Evolutionary conservation across 2,797 vertebrate species (phyloP), one percentile per base, ranked within the genome.

Genomic region (Rhinophrynus dorsalis): DNA sequence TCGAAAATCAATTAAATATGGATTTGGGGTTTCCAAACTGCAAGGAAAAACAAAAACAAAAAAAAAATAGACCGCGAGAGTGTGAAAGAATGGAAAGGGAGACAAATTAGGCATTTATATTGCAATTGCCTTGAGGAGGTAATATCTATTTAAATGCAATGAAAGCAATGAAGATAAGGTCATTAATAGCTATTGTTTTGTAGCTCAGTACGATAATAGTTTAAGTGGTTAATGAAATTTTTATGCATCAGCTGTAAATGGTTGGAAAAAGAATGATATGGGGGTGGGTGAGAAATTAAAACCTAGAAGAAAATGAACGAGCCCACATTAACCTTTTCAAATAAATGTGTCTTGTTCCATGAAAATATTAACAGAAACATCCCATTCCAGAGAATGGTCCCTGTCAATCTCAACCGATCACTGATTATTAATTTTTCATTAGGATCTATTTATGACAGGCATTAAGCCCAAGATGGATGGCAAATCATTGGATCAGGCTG

Each of bases 151-250:
- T 68, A 73, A 75, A 76, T 33, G 20, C 67, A 59, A 61, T 38
- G 42, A 76, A 68, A n/a, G 59, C 75, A 67, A 76, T 64, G 32
- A 57, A 56, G 67, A 65, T 51, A 45, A 54, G 71, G 74, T 76
- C 77, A 76, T 78, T 78, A 78, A 78, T 78, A 76, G 77, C 64
- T 62, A 75, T 76, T 68, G 72, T 74, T 75, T 67, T 72, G 72
- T 40, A 68, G 75, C 59, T 56, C 24, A 13, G 65, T 71, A 57
- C 40, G 48, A 68, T 76, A 74, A 78, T 76, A 71, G 75, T 75
- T 76, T 76, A 78, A 75, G 68, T 71, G 64, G 75, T 76, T 76
- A 76, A 76, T 76, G 72, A 76, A 68, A 76, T 76, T 78, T 76
- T 78, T 75, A 76, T 76, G 62, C 55, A 45, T 57, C 56, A 42